Conservation (phyloP, 2,797 vertebrate species). For the Sparidentex hasta region DNA sequence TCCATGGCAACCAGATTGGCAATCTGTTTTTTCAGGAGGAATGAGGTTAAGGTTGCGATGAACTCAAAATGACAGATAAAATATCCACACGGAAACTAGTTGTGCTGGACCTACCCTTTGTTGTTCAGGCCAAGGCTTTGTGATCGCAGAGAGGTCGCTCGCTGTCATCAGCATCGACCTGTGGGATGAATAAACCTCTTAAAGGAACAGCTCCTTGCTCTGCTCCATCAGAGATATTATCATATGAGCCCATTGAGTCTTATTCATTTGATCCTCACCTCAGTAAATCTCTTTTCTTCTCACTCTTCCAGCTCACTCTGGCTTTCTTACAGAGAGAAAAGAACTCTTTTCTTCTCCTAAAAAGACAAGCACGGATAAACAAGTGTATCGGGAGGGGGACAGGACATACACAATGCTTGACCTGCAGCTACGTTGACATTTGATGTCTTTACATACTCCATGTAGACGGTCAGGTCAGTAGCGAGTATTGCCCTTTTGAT, state of each 20-base stretch:
- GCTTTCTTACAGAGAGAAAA: constrained; percentile 63
- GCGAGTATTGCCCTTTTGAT: constrained; percentile 78
- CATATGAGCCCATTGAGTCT: neutral
- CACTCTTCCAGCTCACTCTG: constrained; percentile 66
- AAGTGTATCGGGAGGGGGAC: neutral
- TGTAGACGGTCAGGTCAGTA: constrained; percentile 71
- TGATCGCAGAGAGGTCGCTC: constrained; percentile 75
- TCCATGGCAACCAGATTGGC: constrained; percentile 76
- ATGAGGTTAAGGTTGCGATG: constrained; percentile 11
- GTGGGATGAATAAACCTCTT: constrained; percentile 28
- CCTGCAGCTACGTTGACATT: constrained; percentile 18
- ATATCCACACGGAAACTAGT: neutral
- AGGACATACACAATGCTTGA: neutral
- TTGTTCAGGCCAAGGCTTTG: constrained; percentile 79
- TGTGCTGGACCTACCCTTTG: constrained; percentile 51
- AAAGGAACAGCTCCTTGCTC: neutral
- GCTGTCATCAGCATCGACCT: constrained; percentile 80
- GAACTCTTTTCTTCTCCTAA: constrained; percentile 67
- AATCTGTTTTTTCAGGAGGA: constrained; percentile 52
- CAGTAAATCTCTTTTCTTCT: constrained; percentile 71
- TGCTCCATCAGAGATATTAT: neutral
- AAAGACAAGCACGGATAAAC: constrained; percentile 17
- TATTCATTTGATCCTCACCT: constrained; percentile 48
- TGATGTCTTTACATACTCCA: constrained; percentile 59
- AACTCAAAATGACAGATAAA: constrained; percentile 15